Evolutionary conservation across 2,797 vertebrate genomes (phyloP).

Genomic region (Mallotus villosus): DNA sequence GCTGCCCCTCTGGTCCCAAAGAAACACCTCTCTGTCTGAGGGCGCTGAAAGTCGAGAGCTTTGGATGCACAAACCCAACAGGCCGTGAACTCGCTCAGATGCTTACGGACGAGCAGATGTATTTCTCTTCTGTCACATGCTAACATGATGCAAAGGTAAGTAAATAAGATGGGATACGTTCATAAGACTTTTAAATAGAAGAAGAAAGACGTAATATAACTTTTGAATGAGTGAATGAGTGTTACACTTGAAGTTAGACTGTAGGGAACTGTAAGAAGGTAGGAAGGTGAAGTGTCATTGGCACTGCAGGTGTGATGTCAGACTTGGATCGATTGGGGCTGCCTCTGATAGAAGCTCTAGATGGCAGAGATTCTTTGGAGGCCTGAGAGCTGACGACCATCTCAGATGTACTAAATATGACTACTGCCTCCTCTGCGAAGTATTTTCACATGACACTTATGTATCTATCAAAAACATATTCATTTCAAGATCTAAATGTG

Average conservation of each 20-base stretch:
- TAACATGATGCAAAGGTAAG: not conserved
- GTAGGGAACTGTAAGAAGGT: no score
- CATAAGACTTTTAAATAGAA: no score
- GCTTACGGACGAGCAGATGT: not conserved
- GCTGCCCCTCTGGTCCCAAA: slow-evolving; percentile 46
- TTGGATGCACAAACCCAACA: slow-evolving; percentile 36
- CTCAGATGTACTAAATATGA: slow-evolving; percentile 14
- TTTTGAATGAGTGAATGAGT: no score
- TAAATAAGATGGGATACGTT: no score
- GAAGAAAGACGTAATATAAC: no score
- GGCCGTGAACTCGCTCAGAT: slow-evolving; percentile 22
- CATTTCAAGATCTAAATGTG: not conserved
- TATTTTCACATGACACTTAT: slow-evolving; percentile 5
- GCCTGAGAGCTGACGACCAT: slow-evolving; percentile 23
- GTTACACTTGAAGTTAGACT: no score
- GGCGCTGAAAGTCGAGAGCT: slow-evolving; percentile 54
- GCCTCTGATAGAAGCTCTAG: slow-evolving; percentile 13
- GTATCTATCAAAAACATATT: slow-evolving; percentile 24
- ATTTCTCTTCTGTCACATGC: not conserved
- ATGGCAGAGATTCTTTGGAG: slow-evolving; percentile 28
- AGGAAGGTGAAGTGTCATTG: no score
- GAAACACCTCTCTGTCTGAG: slow-evolving; percentile 68
- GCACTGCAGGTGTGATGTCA: no score
- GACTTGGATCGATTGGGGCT: no score
- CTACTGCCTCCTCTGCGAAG: slow-evolving; percentile 5